Conservation (phyloP, 1,140 invertebrate species). For the Hyles euphorbiae region DNA sequence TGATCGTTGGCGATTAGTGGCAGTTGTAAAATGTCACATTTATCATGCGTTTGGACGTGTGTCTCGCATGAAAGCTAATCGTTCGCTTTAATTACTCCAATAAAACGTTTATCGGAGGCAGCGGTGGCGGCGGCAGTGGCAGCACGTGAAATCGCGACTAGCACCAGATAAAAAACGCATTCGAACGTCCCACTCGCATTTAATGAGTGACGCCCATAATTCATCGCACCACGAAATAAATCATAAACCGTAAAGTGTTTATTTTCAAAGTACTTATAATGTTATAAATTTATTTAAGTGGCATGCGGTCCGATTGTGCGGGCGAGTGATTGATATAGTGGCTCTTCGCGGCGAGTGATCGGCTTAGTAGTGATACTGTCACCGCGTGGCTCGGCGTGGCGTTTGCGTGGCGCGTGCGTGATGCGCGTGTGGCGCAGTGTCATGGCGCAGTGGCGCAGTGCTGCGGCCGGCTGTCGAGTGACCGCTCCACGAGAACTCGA, state of each 20-base stretch:
- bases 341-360: constrained; percentile 46
- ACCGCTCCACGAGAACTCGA: constrained; percentile 15
- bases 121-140: constrained; percentile 36
- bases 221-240: constrained; percentile 67
- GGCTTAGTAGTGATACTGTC: constrained; percentile 52
- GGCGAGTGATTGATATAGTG: constrained; percentile 66
- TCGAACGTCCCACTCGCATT: constrained; percentile 52
- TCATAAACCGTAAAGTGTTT: constrained; percentile 73
- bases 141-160: constrained; percentile 60
- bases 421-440: constrained; percentile 10
- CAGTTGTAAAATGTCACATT: constrained; percentile 51
- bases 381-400: constrained; percentile 21
- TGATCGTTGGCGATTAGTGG: constrained; percentile 40
- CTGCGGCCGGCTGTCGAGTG: constrained; percentile 21
- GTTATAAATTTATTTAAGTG: constrained; percentile 75
- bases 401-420: background rate
- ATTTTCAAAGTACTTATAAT: constrained; percentile 73
- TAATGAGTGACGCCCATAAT: constrained; percentile 65
- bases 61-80: constrained; percentile 57
- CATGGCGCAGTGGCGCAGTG: constrained; percentile 19
- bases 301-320: constrained; percentile 60
- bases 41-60: constrained; percentile 51
- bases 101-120: constrained; percentile 68
- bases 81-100: constrained; percentile 65
- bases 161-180: constrained; percentile 56